phyloP scores from a whole-genome alignment of 1,140 invertebrate genomes.

The Drosophila sturtevanti region DNA sequence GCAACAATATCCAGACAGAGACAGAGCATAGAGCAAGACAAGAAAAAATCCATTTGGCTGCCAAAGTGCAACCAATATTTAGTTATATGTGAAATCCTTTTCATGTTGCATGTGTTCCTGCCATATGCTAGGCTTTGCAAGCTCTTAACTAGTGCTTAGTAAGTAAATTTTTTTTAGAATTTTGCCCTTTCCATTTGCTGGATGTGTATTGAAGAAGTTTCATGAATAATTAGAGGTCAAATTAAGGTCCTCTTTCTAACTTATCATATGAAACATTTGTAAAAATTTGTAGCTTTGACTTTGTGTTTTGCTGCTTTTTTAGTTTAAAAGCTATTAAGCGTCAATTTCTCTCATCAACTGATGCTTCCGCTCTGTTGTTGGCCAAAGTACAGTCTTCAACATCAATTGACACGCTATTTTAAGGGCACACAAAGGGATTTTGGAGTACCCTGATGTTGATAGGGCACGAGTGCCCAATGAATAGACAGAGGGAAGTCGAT shows the following conservation, averaged over 20 bases:
- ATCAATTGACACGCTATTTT: conserved; percentile 25
- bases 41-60: not conserved
- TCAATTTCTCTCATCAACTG: not conserved
- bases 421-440: conserved; percentile 14
- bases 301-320: not conserved
- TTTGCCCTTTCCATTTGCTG: no score
- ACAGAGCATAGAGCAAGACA: not conserved
- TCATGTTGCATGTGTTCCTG: not conserved
- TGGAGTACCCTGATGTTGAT: conserved; percentile 26
- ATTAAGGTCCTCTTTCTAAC: no score
- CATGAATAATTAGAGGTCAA: no score
- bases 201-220: no score
- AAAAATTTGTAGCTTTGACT: not conserved
- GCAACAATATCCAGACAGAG: not conserved
- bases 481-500: conserved; percentile 2
- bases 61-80: not conserved
- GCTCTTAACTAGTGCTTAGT: not conserved
- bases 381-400: not conserved
- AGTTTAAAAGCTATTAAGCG: not conserved
- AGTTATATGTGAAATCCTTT: conserved; percentile 1
- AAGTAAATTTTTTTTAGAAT: no score
- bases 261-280: not conserved
- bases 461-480: conserved; percentile 21
- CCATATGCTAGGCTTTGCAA: not conserved
- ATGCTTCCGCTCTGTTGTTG: not conserved